Evolutionary conservation across 2,113 vertebrate genomes (phyloP).

Genomic region (Burhinus oedicnemus): DNA sequence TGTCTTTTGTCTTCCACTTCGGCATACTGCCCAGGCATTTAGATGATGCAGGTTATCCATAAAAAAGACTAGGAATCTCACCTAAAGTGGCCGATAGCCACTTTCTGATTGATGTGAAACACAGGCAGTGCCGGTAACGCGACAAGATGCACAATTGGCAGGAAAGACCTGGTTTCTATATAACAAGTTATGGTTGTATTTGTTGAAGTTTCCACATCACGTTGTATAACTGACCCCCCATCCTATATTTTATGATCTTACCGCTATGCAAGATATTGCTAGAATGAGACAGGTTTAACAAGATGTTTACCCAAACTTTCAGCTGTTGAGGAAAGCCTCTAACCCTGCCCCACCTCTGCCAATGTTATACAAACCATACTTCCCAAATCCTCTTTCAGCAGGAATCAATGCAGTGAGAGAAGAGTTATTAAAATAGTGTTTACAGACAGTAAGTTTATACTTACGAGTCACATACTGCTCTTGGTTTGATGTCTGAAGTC

Average conservation of each 20-base stretch:
- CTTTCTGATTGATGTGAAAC: background rate
- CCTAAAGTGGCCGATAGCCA: background rate
- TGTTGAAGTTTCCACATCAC: background rate
- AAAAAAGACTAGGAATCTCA: background rate
- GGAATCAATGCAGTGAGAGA: background rate
- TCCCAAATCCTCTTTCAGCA: background rate
- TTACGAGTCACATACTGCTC: background rate
- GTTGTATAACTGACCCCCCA: background rate
- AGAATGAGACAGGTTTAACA: background rate
- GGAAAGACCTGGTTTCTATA: background rate
- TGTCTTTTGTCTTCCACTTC: background rate
- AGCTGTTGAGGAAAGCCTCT: background rate
- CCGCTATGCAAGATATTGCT: background rate
- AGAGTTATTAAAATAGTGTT: background rate
- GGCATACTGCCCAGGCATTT: background rate
- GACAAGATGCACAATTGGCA: background rate
- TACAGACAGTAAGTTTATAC: background rate
- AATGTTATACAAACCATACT: background rate
- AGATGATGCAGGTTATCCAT: background rate
- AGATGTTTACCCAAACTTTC: background rate
- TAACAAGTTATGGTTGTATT: too few species aligned
- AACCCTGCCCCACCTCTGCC: background rate
- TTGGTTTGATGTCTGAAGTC: background rate
- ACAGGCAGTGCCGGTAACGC: rapidly evolving
- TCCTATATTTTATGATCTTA: rapidly evolving